Evolutionary conservation across 2,888 invertebrate species (phyloP).

Genomic region (Caenorhabditis sp.): DNA sequence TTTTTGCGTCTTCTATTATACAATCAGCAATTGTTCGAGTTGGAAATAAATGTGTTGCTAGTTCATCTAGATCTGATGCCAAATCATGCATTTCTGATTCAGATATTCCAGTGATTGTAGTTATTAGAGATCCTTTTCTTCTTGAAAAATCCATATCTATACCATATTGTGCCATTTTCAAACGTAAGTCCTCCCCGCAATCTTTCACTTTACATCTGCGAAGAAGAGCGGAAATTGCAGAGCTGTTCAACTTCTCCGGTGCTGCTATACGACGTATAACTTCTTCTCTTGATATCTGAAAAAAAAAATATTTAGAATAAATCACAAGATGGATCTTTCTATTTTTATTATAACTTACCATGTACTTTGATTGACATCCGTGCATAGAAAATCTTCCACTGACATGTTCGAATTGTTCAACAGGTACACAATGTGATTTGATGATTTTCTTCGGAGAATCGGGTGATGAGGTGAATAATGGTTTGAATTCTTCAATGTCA

Average conservation of each 20-base stretch:
- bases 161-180: not conserved
- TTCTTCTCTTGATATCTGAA: not conserved
- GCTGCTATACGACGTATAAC: not conserved
- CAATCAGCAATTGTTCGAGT: not conserved
- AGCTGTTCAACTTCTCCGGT: conserved; percentile 3
- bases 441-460: not conserved
- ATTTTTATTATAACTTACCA: not conserved
- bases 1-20: not conserved
- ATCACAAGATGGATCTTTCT: not conserved
- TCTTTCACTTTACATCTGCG: conserved; percentile 2
- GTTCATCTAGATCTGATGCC: not conserved
- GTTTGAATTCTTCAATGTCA: not conserved
- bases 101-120: not conserved
- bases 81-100: conserved; percentile 1
- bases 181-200: conserved; percentile 5
- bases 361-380: not conserved
- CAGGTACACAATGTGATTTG: not conserved
- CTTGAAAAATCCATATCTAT: not conserved
- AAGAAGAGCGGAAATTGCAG: not conserved
- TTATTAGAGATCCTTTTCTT: not conserved
- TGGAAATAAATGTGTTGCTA: not conserved
- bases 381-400: not conserved
- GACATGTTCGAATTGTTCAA: conserved; percentile 2
- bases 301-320: not conserved
- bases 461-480: not conserved